A percentile compares a stretch with the other conserved stretches of the same genome.
phyloP scores from a whole-genome alignment of 53 echinoderm and acorn worm genomes.

The Zoroaster sp. region DNA sequence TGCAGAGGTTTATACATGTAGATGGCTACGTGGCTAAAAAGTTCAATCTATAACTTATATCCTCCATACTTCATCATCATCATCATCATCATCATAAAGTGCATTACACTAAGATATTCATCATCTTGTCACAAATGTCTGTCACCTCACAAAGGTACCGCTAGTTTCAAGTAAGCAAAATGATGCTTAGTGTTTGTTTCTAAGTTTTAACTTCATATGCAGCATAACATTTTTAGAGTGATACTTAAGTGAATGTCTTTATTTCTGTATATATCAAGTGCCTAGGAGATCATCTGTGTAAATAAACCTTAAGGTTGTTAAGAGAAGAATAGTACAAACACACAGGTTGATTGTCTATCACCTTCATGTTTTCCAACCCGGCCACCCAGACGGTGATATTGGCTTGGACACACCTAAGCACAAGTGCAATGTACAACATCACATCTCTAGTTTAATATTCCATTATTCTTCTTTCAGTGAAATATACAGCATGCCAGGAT shows the following conservation, averaged over 20 bases:
- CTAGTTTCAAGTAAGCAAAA: background rate
- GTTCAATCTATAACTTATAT: too few relatives aligned
- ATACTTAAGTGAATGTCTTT: background rate
- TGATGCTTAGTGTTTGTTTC: background rate
- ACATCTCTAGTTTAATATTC: background rate
- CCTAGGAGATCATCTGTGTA: constrained; percentile 3
- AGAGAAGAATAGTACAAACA: background rate
- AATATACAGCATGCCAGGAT: background rate
- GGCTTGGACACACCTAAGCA: background rate
- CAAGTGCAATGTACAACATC: background rate
- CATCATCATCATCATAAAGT: background rate
- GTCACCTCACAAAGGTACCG: background rate
- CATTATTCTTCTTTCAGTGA: background rate
- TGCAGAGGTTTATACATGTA: too few relatives aligned
- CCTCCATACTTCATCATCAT: too few relatives aligned
- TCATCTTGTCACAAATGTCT: background rate
- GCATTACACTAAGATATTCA: background rate
- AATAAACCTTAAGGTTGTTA: constrained; percentile 8
- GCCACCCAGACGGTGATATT: background rate
- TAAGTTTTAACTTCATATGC: background rate
- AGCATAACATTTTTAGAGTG: background rate
- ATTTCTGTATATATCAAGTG: background rate
- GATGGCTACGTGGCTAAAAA: too few relatives aligned
- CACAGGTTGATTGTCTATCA: background rate
- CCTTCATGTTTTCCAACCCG: background rate